Base-by-base conservation (phyloP, 2,113 vertebrate species). In the Syngnathus scovelli region DNA sequence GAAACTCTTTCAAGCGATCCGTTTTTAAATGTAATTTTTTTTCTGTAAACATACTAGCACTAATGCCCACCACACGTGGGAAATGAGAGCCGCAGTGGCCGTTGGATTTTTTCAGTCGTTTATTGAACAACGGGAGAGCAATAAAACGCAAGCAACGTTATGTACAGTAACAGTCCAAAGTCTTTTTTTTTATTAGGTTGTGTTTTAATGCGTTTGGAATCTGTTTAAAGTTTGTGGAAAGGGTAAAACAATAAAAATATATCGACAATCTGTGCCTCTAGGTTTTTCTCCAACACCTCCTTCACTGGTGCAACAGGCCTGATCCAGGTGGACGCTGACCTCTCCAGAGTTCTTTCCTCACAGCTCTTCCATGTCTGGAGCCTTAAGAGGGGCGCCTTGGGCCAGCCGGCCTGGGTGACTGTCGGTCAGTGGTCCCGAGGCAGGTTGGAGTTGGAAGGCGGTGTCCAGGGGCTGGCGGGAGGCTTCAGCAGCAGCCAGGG, bases 281-380 rank as follows among this genome's bases (percentile, higher is more conserved):
- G 96, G 87, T 98, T 98, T 86, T 89, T 98, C 82, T 92, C 93
- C 87, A 98, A 98, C 86, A 94, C 93, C 58, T 93, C 93, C 63
- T 98, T 98, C 86, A 91, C 93, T 1, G 96, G 96, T 52, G 91
- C 94, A 75, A 96, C 95, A 37, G 96, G 96, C 15, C 90, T 87
- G 62, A 93, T 98, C 82, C 92, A 78, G 74, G 95, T 98, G 64
- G 93, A 93, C 78, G 87, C 88, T 0, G 91, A 89, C n/a, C 69
- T 76, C 39, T 94, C 94, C 21, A 81, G 94, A 61, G 66, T 98
- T 76, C 93, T 94, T 70, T 94, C 95, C 67, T 93, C 96, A 78
- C 94, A 94, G 82, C 93, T 93, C 44, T 96, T 95, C 84, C 96
- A 97, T 69, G 93, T 98, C 51, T 98, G 96, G 96, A 98, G 94